Evolutionary conservation across 2,113 vertebrate genomes (phyloP).

Genomic region (Mugil cephalus): DNA sequence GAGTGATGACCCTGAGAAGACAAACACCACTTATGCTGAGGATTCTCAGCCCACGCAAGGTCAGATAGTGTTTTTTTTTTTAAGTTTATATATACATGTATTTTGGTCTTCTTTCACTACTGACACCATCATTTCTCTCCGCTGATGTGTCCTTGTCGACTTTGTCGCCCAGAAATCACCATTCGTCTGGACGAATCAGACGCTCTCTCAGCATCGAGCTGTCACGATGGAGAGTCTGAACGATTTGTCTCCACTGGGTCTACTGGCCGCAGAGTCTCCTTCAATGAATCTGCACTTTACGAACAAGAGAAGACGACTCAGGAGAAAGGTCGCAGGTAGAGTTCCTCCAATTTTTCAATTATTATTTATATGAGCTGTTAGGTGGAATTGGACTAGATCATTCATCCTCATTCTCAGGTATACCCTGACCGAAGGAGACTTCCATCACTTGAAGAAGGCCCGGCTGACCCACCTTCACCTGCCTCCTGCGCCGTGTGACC

Average conservation of each 20-base stretch:
- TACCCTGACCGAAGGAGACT: conserved; percentile 96
- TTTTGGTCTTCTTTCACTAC: neutral
- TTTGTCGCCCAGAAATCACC: conserved; percentile 86
- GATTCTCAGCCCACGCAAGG: conserved; percentile 92
- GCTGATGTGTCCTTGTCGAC: conserved; percentile 11
- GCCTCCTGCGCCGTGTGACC: conserved; percentile 81
- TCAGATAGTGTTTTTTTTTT: conserved; percentile 67
- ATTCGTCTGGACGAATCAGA: conserved; percentile 91
- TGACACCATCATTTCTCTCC: conserved; percentile 2
- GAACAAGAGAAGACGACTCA: conserved; percentile 90
- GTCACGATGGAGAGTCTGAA: conserved; percentile 88
- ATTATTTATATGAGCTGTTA: neutral
- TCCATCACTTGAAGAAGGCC: conserved; percentile 97
- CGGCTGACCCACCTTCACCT: conserved; percentile 93
- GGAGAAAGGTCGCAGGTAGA: conserved; percentile 94
- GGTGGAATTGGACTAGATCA: neutral
- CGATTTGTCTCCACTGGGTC: conserved; percentile 89
- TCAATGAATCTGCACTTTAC: conserved; percentile 94
- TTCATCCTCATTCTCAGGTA: conserved; percentile 83
- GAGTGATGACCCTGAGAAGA: conserved; percentile 95
- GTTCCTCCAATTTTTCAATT: neutral
- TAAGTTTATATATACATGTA: neutral
- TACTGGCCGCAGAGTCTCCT: conserved; percentile 93
- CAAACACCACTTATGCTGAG: conserved; percentile 93
- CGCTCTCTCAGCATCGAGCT: conserved; percentile 84